Conservation (phyloP, 2,888 invertebrate species). For the Drosophila atroscutellata region DNA sequence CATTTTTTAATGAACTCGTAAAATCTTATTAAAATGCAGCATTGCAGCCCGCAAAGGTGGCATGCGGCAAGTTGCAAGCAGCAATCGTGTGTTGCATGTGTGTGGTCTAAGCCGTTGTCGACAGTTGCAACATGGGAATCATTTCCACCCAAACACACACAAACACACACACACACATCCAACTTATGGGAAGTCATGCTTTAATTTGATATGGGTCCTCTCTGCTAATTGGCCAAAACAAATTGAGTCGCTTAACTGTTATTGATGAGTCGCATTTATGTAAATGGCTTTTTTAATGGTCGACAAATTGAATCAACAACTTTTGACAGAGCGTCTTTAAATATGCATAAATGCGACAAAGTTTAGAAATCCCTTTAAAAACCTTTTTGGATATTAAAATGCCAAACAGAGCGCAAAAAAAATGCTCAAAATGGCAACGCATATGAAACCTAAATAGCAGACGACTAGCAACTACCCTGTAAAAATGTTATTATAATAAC, state of each 20-base stretch:
- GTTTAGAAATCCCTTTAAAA: conserved; percentile 19
- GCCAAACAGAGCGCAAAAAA: conserved; percentile 34
- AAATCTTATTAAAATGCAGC: conserved; percentile 62
- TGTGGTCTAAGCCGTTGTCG: conserved; percentile 36
- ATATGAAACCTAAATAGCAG: neutral
- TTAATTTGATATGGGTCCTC: neutral
- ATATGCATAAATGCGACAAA: conserved; percentile 24
- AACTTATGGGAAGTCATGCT: neutral
- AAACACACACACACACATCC: neutral
- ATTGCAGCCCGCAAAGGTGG: conserved; percentile 13
- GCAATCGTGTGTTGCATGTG: conserved; percentile 2
- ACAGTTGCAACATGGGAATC: conserved; percentile 37
- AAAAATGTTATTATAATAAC: neutral
- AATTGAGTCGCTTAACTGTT: conserved; percentile 12
- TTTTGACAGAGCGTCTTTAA: conserved; percentile 15
- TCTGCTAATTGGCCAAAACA: conserved; percentile 15
- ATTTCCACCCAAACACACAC: neutral
- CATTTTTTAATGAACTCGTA: conserved; percentile 72
- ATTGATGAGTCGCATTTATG: conserved; percentile 34
- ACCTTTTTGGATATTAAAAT: conserved; percentile 56
- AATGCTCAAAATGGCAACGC: conserved; percentile 3
- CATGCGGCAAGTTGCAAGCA: neutral
- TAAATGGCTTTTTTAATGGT: conserved; percentile 30
- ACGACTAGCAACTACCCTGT: conserved; percentile 1
- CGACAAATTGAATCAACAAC: conserved; percentile 21